Conservation (phyloP, 2,113 vertebrate genomes). For the Meles meles region DNA sequence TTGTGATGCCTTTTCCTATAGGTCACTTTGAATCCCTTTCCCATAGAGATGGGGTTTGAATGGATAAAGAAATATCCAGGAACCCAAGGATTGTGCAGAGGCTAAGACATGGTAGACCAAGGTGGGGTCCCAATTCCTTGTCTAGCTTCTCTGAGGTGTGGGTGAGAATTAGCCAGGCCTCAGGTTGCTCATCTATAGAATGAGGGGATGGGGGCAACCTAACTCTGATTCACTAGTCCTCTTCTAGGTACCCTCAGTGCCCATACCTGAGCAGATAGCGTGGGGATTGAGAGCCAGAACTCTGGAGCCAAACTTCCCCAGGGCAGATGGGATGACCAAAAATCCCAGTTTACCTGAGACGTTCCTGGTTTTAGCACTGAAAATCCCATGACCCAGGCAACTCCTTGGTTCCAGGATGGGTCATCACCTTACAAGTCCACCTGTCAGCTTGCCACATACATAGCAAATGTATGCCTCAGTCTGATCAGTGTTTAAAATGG, state of each 20-base stretch:
- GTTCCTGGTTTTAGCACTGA: not conserved
- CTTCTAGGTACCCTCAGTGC: not conserved
- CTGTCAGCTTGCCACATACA: not conserved
- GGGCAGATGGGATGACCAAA: accelerated
- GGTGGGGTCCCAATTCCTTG: not conserved
- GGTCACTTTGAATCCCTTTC: not conserved
- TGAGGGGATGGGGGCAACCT: not conserved
- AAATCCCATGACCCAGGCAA: not conserved
- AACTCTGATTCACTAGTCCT: not conserved
- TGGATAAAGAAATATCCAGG: not conserved
- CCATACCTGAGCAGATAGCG: not conserved
- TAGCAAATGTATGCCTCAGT: not conserved
- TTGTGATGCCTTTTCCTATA: not conserved
- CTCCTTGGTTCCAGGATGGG: not conserved
- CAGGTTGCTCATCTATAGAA: not conserved
- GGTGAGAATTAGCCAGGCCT: not conserved
- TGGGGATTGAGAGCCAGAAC: not conserved
- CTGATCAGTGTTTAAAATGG: not conserved
- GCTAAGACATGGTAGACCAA: not conserved
- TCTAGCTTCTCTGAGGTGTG: not conserved
- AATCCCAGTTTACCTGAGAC: not conserved
- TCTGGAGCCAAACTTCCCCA: not conserved
- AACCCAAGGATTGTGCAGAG: not conserved
- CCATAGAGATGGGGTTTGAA: not conserved
- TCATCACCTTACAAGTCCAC: not conserved